Conservation (phyloP, 1,140 invertebrate genomes). For the Camponotus floridanus region DNA sequence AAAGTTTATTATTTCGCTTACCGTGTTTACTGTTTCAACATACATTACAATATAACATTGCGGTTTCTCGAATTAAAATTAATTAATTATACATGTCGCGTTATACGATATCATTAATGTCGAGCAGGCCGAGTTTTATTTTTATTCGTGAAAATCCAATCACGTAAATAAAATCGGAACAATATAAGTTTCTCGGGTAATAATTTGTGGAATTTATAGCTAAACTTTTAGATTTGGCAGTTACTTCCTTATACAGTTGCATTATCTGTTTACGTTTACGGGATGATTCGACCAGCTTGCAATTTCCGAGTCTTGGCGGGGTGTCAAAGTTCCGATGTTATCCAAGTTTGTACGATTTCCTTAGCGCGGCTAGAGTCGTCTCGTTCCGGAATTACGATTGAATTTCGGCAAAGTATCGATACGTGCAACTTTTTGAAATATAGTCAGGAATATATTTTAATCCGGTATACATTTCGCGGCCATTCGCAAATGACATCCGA, state of each 20-base stretch:
- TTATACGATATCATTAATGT: background rate
- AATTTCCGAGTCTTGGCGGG: slow-evolving; percentile 41
- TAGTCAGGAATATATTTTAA: slow-evolving; percentile 35
- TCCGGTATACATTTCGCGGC: background rate
- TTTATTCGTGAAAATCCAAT: slow-evolving; percentile 10
- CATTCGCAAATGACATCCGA: background rate
- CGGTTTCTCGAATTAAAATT: slow-evolving; percentile 13
- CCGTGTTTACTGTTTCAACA: background rate
- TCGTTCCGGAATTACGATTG: slow-evolving; percentile 32
- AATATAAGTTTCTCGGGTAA: slow-evolving; percentile 26
- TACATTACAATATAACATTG: background rate
- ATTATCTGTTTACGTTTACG: slow-evolving; percentile 58
- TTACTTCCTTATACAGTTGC: slow-evolving; percentile 39
- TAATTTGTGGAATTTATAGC: slow-evolving; percentile 58
- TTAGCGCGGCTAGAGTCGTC: background rate
- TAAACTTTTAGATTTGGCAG: slow-evolving; percentile 61
- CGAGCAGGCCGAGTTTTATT: background rate
- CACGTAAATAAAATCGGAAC: slow-evolving; percentile 13
- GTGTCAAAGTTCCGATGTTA: slow-evolving; percentile 51
- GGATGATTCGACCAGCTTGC: slow-evolving; percentile 40
- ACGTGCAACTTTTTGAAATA: background rate
- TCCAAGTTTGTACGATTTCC: slow-evolving; percentile 46
- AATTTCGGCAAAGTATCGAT: slow-evolving; percentile 39
- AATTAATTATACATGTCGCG: background rate
- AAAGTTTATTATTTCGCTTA: background rate